Evolutionary conservation across 2,113 vertebrate genomes (phyloP).

Genomic region (Acinonyx jubatus): DNA sequence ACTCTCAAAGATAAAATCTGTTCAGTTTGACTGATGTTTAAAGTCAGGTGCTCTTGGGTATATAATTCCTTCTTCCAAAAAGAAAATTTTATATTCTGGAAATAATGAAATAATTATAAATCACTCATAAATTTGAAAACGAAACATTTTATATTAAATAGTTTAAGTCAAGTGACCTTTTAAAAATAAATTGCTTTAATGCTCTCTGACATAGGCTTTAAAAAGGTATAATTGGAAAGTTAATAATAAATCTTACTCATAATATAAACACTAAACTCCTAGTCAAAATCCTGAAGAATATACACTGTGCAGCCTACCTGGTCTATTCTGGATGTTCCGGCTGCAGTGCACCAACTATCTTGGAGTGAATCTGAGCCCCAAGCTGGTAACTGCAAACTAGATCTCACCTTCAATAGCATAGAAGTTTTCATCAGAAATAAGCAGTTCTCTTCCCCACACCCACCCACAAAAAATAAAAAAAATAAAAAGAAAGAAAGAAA

Average conservation of each 20-base stretch:
- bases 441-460: slow-evolving; percentile 49
- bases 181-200: slow-evolving; percentile 47
- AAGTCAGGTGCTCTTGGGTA: slow-evolving; percentile 74
- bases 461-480: not conserved
- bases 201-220: slow-evolving; percentile 33
- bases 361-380: slow-evolving; percentile 84
- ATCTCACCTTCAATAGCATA: slow-evolving; percentile 77
- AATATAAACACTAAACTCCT: slow-evolving; percentile 69
- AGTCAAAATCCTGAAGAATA: slow-evolving; percentile 47
- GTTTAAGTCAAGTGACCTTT: not conserved
- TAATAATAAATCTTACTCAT: slow-evolving; percentile 48
- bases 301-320: slow-evolving; percentile 77
- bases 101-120: slow-evolving; percentile 37
- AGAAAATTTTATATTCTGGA: slow-evolving; percentile 21
- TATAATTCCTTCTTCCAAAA: slow-evolving; percentile 39
- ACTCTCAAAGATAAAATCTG: slow-evolving; percentile 45
- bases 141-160: not conserved
- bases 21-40: slow-evolving; percentile 74
- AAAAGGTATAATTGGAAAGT: not conserved
- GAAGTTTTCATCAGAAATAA: slow-evolving; percentile 73
- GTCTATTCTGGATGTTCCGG: slow-evolving; percentile 70
- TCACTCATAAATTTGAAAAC: slow-evolving; percentile 46
- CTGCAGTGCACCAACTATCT: slow-evolving; percentile 72
- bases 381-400: slow-evolving; percentile 75
- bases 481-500: not conserved